Percentiles rank a stretch among this genome's conserved stretches.
Conservation (phyloP, 2,113 vertebrate species). For the Pogonocichla stellata region DNA sequence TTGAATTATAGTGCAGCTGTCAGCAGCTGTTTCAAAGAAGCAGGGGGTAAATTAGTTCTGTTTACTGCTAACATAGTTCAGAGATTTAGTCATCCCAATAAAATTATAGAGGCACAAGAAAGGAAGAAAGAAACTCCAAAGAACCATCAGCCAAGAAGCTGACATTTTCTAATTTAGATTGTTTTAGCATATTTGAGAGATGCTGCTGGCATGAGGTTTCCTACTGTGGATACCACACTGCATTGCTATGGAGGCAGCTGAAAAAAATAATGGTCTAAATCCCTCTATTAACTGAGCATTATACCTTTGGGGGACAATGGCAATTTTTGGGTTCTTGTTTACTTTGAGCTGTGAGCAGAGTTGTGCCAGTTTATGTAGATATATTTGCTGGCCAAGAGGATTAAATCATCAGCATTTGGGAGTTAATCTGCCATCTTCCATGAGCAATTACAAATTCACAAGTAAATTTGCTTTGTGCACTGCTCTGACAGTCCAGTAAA, state of each 20-base stretch:
- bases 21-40: slow-evolving; percentile 81
- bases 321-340: neutral
- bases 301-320: neutral
- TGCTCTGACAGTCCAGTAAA: neutral
- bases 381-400: neutral
- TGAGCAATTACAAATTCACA: neutral
- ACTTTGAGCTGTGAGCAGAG: neutral
- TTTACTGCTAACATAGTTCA: slow-evolving; percentile 83
- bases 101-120: slow-evolving; percentile 78
- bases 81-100: slow-evolving; percentile 83
- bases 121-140: slow-evolving; percentile 61
- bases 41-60: slow-evolving; percentile 80
- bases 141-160: slow-evolving; percentile 22
- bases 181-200: slow-evolving; percentile 45
- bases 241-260: slow-evolving; percentile 36
- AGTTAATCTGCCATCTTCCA: neutral
- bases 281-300: neutral
- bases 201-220: slow-evolving; percentile 25
- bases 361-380: neutral
- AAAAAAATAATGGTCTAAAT: neutral
- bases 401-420: neutral
- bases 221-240: neutral
- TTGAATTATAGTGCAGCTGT: slow-evolving; percentile 79
- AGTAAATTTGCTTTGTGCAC: neutral
- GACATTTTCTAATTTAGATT: slow-evolving; percentile 37